Base-by-base conservation (phyloP, 2,888 invertebrate species). In the Eudemis profundana region DNA sequence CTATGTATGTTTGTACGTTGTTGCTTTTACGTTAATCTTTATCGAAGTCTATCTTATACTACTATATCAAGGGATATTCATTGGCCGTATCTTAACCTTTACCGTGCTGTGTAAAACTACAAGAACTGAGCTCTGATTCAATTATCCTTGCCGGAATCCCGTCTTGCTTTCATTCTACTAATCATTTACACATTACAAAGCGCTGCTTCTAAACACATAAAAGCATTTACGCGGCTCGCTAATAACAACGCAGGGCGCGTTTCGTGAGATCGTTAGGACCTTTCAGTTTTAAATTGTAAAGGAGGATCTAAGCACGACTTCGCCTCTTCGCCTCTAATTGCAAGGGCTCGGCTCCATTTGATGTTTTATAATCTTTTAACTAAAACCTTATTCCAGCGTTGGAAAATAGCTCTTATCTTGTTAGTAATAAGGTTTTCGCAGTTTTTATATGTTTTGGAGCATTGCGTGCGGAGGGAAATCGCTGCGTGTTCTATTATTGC, bases 401-500 rank as follows among this genome's bases (percentile, higher is more conserved):
- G 12, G 8, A 44, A 19, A 17, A 17, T 29, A 44, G 42, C 17
- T 29, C 56, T n/a, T 40, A 19, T 29, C 8, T 7, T 17, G 7
- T 19, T 19, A 44, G 19, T 44, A 17, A 44, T 42, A 56, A 44
- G 29, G 44, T 56, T n/a, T 40, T 23, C 5, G 10, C 7, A n/a
- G n/a, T n/a, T 42, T 27, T 4, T 12, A 15, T 12, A 29, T 27
- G 17, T 29, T 56, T 44, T n/a, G 46, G 46, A 19, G 15, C 4
- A 27, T 56, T 56, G 56, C 56, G 56, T 56, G 56, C 19, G 38
- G 7, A 27, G 38, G 8, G 27, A 17, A 42, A 40, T 23, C 42
- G 17, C 27, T 42, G 42, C 44, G 42, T 75, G 82, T 82, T 80
- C 71, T 65, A 69, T 72, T 54, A 17, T 56, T 56, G 42, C 12